Base-by-base conservation (phyloP, 2,888 invertebrate genomes). In the Thereva unica region DNA sequence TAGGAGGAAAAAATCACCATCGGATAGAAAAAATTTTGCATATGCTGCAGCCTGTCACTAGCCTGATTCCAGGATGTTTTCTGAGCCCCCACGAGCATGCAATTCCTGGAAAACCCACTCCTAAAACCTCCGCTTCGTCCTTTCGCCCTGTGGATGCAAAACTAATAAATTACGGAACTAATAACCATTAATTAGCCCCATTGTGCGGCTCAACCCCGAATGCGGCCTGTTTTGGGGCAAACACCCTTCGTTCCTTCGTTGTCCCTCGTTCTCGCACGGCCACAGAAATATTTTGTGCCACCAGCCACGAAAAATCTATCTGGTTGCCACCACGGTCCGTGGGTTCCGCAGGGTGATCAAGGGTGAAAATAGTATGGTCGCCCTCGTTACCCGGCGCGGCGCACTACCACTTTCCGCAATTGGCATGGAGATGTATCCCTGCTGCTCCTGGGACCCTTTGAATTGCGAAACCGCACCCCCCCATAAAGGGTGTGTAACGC, bases 141-240 rank as follows among this genome's bases (percentile, higher is more conserved):
- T 23, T 23, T 23, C 23, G 23, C 23, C 23, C 23, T 23, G 23
- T 23, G 23, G 23, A 23, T 23, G 23, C 23, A 23, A 23, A 38
- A 50, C 53, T 55, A 66, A 68, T 68, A 68, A 68, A 68, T 68
- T 68, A 64, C 66, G 64, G 57, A 64, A 66, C 68, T 68, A 68
- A 66, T 68, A 68, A 66, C 66, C 68, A 68, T 68, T 66, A 66
- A 68, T 68, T 68, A 68, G 66, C 57, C 64, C 56, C 56, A 68
- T 68, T 66, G 68, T 68, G 50, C 50, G 61, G 42, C 47, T 23
- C 34, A 34, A 45, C 50, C 35, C 45, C 44, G 40, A 38, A 49
- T 34, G 61, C 45, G 38, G 65, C 50, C 55, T 44, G 42, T 38
- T 7, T 41, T 54, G 45, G 52, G n/a, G 12, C 40, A 23, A 6